These are phyloP conservation scores for Siphamia tubifer DNA, from an alignment of 2,113 vertebrate species.

Conservation along the genomic window DNA sequence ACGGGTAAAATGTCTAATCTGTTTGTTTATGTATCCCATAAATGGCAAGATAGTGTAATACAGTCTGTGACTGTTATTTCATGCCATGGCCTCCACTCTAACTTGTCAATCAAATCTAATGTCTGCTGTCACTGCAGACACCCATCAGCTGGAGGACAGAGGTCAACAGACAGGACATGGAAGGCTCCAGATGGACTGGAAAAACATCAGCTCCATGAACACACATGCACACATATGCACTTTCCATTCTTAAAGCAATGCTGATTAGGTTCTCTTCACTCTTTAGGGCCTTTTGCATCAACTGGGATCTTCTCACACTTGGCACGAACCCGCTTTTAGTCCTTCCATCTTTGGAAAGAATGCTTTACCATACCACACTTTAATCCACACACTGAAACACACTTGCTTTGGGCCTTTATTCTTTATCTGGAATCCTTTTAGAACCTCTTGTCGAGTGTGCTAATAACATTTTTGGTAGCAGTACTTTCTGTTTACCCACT, in stretches of 20 bases:
- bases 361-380: not conserved
- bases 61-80: constrained; percentile 12
- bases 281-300: constrained; percentile 27
- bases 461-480: constrained; percentile 40
- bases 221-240: not conserved
- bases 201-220: constrained; percentile 62
- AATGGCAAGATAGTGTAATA: not conserved
- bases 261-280: constrained; percentile 14
- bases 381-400: constrained; percentile 33
- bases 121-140: constrained; percentile 46
- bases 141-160: constrained; percentile 19
- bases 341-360: constrained; percentile 53
- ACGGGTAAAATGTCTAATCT: not conserved
- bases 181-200: constrained; percentile 60
- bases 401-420: constrained; percentile 1
- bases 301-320: constrained; percentile 27
- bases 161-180: constrained; percentile 38
- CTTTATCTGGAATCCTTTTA: constrained; percentile 33
- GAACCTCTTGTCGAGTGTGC: constrained; percentile 8
- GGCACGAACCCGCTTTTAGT: constrained; percentile 20
- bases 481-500: constrained; percentile 23
- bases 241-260: constrained; percentile 19
- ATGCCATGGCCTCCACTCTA: constrained; percentile 13
- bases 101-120: constrained; percentile 58
- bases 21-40: not conserved